Evolutionary conservation across 2,888 invertebrate genomes (phyloP), one percentile per base, ranked within the genome.

Genomic region (Dasysyrphus albostriatus): DNA sequence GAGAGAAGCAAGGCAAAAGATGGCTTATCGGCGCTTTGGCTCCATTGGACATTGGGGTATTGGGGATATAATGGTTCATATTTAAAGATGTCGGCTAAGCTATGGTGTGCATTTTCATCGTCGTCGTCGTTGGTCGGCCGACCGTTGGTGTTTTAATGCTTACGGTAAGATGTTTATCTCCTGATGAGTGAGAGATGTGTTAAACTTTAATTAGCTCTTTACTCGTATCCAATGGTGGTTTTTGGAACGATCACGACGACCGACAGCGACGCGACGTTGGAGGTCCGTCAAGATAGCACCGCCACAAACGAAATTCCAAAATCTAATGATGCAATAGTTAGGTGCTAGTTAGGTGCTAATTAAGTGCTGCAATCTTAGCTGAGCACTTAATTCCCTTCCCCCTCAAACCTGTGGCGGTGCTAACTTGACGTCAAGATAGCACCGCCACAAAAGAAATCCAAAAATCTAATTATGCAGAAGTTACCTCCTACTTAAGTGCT

Each of bases 141-240:
- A 6, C 9, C 19, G 76, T 76, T 39, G 72, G 76, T 82, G 73
- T 85, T 54, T 65, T 69, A 85, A 85, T 85, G 85, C 85, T 85
- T 85, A 85, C 77, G 81, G 84, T 81, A 59, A 69, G 85, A 54
- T 85, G 81, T 74, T 81, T 82, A 85, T 85, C 81, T 85, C 56
- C 44, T 79, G 85, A 87, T 82, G 70, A 47, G 65, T 56, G 19
- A 74, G 75, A 74, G 63, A 79, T 83, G 87, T 87, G 87, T 87
- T 83, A 87, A 87, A 83, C 74, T 87, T 87, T 87, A 87, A 87
- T 87, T 87, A 87, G 82, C 70, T 82, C 84, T 72, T 81, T 77
- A 85, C 32, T 54, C 42, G 14, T 39, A 70, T 29, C 63, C 65
- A 34, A 47, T 56, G 56, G 58, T 70, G 79, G 32, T 58, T 34